Conservation (phyloP, 1,140 invertebrate genomes). For the Drosophila albomicans region DNA sequence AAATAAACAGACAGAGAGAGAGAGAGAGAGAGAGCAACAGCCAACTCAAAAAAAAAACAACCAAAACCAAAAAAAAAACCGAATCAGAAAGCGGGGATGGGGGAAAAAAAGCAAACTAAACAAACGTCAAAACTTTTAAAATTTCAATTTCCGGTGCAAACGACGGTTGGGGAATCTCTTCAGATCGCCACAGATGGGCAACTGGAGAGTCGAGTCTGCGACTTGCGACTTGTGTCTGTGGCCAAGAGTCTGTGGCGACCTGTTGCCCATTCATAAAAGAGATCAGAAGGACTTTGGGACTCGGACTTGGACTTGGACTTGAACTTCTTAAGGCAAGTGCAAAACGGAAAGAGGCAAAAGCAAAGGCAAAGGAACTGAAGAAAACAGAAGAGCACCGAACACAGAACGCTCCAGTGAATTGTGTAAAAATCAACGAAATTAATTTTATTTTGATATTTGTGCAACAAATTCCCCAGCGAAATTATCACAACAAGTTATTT, state of each 20-base stretch:
- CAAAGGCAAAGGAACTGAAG: neutral
- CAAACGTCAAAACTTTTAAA: constrained; percentile 83
- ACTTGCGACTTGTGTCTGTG: neutral
- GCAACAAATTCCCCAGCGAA: constrained; percentile 73
- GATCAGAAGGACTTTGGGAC: constrained; percentile 20
- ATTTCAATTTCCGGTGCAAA: constrained; percentile 79
- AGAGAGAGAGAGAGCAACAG: neutral
- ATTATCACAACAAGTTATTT: constrained; percentile 83
- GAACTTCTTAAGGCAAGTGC: constrained; percentile 29
- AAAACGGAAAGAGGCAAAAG: neutral
- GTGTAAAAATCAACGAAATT: constrained; percentile 64
- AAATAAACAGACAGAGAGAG: constrained; percentile 55
- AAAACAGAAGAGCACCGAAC: neutral
- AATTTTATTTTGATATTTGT: constrained; percentile 83
- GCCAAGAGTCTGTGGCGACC: constrained; percentile 10
- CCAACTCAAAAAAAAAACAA: constrained; percentile 11
- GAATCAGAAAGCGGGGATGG: too few species aligned
- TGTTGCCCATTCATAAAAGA: constrained; percentile 49
- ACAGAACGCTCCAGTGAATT: neutral
- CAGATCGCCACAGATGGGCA: constrained; percentile 30
- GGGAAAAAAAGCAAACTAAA: constrained; percentile 50
- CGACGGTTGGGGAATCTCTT: constrained; percentile 30
- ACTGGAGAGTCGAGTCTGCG: constrained; percentile 2
- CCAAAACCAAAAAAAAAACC: constrained; percentile 7
- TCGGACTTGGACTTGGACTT: neutral